A percentile compares a stretch with the other conserved stretches of the same genome.
Conservation (phyloP, 2,888 invertebrate species). For the Ferrisia virgata region DNA sequence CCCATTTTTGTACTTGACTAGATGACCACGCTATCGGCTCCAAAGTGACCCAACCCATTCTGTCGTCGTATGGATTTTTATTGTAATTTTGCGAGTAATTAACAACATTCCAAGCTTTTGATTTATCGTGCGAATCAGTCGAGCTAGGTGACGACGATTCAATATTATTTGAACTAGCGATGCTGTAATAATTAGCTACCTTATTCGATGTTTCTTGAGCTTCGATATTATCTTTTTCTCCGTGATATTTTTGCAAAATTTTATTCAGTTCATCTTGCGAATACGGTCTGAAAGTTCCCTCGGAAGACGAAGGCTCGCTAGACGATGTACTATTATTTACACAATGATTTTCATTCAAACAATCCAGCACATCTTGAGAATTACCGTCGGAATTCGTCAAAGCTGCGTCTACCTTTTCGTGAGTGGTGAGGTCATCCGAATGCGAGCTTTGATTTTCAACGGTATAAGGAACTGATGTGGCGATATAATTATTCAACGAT, state of each 20-base stretch:
- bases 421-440: neutral
- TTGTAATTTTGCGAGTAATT: constrained; percentile 49
- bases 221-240: constrained; percentile 47
- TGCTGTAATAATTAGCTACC: constrained; percentile 43
- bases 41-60: constrained; percentile 73
- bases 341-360: constrained; percentile 34
- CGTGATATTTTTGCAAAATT: constrained; percentile 49
- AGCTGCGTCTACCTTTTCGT: constrained; percentile 30
- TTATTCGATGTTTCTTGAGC: constrained; percentile 46
- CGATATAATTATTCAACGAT: constrained; percentile 47
- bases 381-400: constrained; percentile 1
- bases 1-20: constrained; percentile 78
- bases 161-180: constrained; percentile 42
- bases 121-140: constrained; percentile 49
- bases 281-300: constrained; percentile 56
- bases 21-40: constrained; percentile 76
- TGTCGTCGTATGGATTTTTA: constrained; percentile 62
- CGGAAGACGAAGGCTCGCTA: constrained; percentile 48
- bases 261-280: constrained; percentile 53
- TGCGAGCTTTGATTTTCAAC: constrained; percentile 45
- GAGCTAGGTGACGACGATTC: constrained; percentile 34
- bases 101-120: constrained; percentile 51
- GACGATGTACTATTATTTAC: constrained; percentile 48
- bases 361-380: constrained; percentile 24
- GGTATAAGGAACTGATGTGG: constrained; percentile 47